phyloP scores from a whole-genome alignment of 2,888 invertebrate species.

The Chaetoderma sp. region DNA sequence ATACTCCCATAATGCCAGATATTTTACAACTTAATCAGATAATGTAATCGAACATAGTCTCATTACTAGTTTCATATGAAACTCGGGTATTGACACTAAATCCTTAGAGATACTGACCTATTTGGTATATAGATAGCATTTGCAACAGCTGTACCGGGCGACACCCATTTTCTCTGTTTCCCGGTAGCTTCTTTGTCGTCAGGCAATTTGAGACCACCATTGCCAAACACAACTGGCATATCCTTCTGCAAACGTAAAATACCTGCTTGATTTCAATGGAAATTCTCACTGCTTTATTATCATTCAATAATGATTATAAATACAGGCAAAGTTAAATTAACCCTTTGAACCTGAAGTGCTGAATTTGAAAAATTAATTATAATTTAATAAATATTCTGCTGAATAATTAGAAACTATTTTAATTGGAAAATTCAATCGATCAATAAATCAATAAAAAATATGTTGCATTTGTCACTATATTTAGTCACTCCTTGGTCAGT shows the following conservation, averaged over 20 bases:
- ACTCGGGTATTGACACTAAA: too few species aligned
- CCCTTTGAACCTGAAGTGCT: too few species aligned
- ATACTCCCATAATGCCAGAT: neutral
- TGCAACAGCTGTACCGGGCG: slow-evolving; percentile 61
- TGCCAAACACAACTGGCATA: slow-evolving; percentile 63
- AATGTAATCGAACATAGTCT: neutral
- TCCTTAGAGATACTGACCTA: slow-evolving; percentile 52
- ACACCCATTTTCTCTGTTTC: slow-evolving; percentile 67
- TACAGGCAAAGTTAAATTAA: too few species aligned
- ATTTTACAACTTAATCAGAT: neutral
- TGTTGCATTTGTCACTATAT: too few species aligned
- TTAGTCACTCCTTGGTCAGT: too few species aligned
- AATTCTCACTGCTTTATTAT: neutral
- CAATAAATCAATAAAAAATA: too few species aligned
- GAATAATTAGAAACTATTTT: too few species aligned
- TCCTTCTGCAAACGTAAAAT: slow-evolving; percentile 65
- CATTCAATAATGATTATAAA: neutral
- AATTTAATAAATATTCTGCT: too few species aligned
- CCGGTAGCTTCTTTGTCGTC: slow-evolving; percentile 64
- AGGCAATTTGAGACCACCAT: slow-evolving; percentile 64
- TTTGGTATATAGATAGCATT: slow-evolving; percentile 63
- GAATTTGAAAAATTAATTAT: too few species aligned
- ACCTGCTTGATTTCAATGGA: neutral
- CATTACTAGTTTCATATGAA: too few species aligned
- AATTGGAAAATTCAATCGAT: too few species aligned